Evolutionary conservation across 1,140 invertebrate species (phyloP).

Genomic region (Leucophenga varia): DNA sequence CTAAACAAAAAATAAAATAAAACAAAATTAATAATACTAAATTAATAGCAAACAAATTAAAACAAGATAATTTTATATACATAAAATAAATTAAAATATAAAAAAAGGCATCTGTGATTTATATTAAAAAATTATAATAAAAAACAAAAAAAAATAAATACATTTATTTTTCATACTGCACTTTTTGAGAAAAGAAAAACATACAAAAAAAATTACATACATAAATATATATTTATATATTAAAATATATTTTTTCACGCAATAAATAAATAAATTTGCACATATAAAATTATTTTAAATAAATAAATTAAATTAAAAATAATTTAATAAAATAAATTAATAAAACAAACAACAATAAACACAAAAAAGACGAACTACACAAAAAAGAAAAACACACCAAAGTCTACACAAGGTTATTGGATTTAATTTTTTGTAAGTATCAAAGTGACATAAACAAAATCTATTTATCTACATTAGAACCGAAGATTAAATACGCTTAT

Average conservation of each 20-base stretch:
- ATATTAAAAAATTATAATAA: too few relatives aligned
- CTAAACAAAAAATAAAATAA: slow-evolving; percentile 8
- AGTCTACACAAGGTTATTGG: slow-evolving; percentile 51
- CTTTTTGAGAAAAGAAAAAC: too few relatives aligned
- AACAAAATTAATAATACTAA: slow-evolving; percentile 8
- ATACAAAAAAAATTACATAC: slow-evolving; percentile 12
- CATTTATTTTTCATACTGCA: too few relatives aligned
- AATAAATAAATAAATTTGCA: slow-evolving; percentile 13
- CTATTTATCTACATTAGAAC: too few relatives aligned
- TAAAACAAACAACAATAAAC: too few relatives aligned
- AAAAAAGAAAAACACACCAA: slow-evolving; percentile 20
- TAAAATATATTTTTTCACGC: slow-evolving; percentile 19
- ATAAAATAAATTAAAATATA: too few relatives aligned
- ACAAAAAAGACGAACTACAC: slow-evolving; percentile 13
- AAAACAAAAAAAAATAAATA: too few relatives aligned
- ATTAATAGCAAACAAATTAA: neutral
- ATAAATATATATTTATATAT: slow-evolving; percentile 19
- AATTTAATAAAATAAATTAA: too few relatives aligned
- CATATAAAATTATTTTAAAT: neutral
- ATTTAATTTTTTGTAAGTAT: slow-evolving; percentile 52
- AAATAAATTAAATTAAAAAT: slow-evolving; percentile 11
- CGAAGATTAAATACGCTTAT: too few relatives aligned
- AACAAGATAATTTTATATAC: slow-evolving; percentile 2
- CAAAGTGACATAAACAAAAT: too few relatives aligned
- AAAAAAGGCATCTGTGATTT: too few relatives aligned